Evolutionary conservation across 2,888 invertebrate species (phyloP).

Genomic region (Dryobota labecula): DNA sequence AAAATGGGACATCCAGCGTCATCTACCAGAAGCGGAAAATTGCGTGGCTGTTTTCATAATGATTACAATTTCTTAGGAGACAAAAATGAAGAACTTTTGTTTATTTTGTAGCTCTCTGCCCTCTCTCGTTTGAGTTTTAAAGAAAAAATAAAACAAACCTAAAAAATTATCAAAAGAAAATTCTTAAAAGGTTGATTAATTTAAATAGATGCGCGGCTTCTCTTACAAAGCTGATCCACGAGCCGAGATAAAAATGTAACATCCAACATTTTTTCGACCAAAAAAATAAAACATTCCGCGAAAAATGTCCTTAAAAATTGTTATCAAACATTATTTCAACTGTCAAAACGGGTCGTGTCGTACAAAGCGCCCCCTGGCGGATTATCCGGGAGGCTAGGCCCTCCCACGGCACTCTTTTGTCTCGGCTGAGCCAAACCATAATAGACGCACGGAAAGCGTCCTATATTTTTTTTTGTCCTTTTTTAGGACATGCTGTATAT

Average conservation of each 20-base stretch:
- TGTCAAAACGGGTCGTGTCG: constrained; percentile 69
- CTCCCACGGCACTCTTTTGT: constrained; percentile 68
- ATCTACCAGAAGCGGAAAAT: constrained; percentile 5
- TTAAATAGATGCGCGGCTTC: constrained; percentile 58
- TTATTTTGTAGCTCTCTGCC: constrained; percentile 4
- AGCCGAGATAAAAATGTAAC: constrained; percentile 55
- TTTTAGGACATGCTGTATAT: constrained; percentile 49
- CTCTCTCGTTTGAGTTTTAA: constrained; percentile 18
- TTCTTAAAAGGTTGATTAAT: constrained; percentile 54
- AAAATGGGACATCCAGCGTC: background rate
- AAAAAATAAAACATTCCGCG: constrained; percentile 54
- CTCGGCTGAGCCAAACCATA: constrained; percentile 51
- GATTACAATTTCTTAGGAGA: background rate
- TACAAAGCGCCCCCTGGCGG: constrained; percentile 64
- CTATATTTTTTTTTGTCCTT: constrained; percentile 57
- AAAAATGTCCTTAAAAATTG: constrained; percentile 65
- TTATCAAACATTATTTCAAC: constrained; percentile 75
- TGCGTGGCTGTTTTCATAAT: constrained; percentile 7
- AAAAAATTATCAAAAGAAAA: constrained; percentile 36
- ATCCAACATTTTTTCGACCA: constrained; percentile 34
- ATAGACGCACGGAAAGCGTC: constrained; percentile 65
- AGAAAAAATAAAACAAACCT: constrained; percentile 11
- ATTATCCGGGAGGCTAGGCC: constrained; percentile 68
- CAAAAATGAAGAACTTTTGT: constrained; percentile 10
- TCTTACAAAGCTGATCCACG: constrained; percentile 56